Percentiles rank a stretch among this genome's conserved stretches.
These are phyloP conservation scores for Artibeus lituratus DNA, from an alignment of 2,797 vertebrate genomes.

Conservation along the genomic window DNA sequence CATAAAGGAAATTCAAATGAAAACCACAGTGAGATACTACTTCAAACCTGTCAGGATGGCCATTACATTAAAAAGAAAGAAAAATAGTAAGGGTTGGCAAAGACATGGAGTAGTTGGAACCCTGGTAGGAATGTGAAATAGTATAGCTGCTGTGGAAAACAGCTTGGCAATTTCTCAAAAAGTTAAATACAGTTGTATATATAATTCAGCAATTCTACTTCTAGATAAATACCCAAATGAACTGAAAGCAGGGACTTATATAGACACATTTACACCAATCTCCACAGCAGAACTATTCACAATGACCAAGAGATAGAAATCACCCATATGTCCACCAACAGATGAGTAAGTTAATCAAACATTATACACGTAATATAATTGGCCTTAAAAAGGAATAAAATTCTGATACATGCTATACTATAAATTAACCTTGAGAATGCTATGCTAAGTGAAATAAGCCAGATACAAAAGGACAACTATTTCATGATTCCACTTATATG, in stretches of 20 bases:
- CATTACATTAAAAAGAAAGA: background rate
- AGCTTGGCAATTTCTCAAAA: background rate
- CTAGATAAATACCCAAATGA: conserved; percentile 18
- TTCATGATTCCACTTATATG: background rate
- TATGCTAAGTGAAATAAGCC: background rate
- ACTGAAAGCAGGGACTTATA: conserved; percentile 8
- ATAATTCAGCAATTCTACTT: conserved; percentile 23
- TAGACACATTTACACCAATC: background rate
- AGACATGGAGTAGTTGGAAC: background rate
- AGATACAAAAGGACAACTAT: conserved; percentile 3
- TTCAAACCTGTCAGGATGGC: background rate
- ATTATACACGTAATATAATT: background rate
- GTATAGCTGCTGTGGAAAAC: background rate
- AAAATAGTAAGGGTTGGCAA: background rate
- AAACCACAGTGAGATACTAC: background rate
- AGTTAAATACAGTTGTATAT: background rate
- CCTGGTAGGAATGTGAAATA: background rate
- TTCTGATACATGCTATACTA: background rate
- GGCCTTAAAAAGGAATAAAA: conserved; percentile 13
- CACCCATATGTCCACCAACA: background rate
- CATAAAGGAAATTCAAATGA: background rate
- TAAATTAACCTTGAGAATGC: conserved; percentile 4
- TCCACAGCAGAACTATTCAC: background rate
- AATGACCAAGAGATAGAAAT: background rate
- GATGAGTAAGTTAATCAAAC: background rate